Percentiles rank a stretch among this genome's conserved stretches.
Evolutionary conservation across 1,140 invertebrate genomes (phyloP).

Genomic region (Maconellicoccus hirsutus): DNA sequence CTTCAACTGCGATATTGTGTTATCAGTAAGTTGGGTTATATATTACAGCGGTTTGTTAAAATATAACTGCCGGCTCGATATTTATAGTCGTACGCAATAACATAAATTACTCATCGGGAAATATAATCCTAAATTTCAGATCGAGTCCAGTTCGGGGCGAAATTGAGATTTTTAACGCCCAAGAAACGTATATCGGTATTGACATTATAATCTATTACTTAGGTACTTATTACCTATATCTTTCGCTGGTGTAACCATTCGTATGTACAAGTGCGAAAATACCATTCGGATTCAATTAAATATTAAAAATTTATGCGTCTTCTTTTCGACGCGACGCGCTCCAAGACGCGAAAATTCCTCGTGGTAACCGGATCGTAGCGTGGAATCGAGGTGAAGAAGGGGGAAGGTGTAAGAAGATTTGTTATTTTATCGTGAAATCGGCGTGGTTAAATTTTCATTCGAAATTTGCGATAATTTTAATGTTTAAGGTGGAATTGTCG

Average conservation of each 20-base stretch:
- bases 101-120: conserved; percentile 21
- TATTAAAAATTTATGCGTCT: neutral
- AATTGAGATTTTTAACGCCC: conserved; percentile 1
- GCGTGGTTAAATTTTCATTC: too few species aligned
- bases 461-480: too few species aligned
- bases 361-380: too few species aligned
- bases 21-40: conserved; percentile 18
- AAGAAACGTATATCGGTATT: neutral
- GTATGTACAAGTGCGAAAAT: too few species aligned
- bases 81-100: neutral
- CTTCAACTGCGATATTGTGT: conserved; percentile 13
- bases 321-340: too few species aligned
- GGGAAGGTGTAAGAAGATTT: too few species aligned
- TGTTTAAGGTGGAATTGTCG: too few species aligned
- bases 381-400: too few species aligned
- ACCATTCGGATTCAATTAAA: neutral
- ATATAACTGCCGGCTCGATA: conserved; percentile 14
- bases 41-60: conserved; percentile 17
- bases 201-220: neutral
- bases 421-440: too few species aligned
- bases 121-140: conserved; percentile 21
- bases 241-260: neutral
- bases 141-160: neutral
- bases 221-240: neutral
- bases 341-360: too few species aligned